Evolutionary conservation across 2,888 invertebrate species (phyloP), one percentile per base, ranked within the genome.

Genomic region (Stenodema calcarata): DNA sequence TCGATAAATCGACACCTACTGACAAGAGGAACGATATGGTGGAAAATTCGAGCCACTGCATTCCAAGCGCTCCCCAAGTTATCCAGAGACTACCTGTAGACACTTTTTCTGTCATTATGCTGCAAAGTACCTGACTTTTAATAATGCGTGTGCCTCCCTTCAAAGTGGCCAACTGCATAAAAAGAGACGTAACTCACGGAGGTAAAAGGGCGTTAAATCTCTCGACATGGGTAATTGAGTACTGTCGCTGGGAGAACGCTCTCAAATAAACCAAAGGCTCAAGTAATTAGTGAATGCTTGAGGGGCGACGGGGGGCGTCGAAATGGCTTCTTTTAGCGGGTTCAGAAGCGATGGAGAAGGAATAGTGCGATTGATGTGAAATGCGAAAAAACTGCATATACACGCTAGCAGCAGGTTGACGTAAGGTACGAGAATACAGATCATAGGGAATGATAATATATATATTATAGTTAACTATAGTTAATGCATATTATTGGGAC

Each of bases 171-270:
- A 16, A 0, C 35, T 16, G 41, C 30, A 73, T 50, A 27, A 62
- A 81, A 69, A 82, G 47, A 69, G 82, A 44, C 23, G 69, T 82
- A 82, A 82, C 69, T 82, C 82, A 82, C 69, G 41, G 69, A 69
- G 69, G 69, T 82, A 82, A 82, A 82, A 62, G 82, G 42, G 82
- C 82, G 82, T 82, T 82, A 82, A 82, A 82, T 82, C 82, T 82
- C 82, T n/a, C 82, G 62, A 12, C 82, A 69, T 69, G 82, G 82
- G 82, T 69, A 82, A 82, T 82, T 82, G 82, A 82, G 23, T 69
- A 62, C 82, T 62, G 41, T 69, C 69, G 69, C 62, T 14, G 82
- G 35, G 14, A 82, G 82, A 78, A 41, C 35, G 62, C 18, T 18
- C 62, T 69, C 82, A 41, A 69, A 82, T 82, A 82, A 82, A 82